Base-by-base conservation (phyloP, 2,888 invertebrate genomes). In the Synanthedon andrenaeformis region DNA sequence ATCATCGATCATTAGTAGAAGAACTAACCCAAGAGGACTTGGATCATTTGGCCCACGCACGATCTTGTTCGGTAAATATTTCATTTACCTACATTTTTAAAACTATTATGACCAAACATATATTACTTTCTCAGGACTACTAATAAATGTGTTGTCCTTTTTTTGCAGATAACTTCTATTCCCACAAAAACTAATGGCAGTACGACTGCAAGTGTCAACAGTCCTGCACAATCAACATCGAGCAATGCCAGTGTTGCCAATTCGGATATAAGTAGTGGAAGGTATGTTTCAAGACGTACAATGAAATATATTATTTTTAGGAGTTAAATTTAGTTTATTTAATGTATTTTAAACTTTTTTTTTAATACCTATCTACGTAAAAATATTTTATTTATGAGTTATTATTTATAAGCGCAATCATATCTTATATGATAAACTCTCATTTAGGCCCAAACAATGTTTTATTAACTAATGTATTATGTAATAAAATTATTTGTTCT, bases 21-120 rank as follows among this genome's bases (percentile, higher is more conserved):
- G 96, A 96, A 69, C 82, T 96, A 48, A 93, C 94, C 0, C 94
- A 95, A 67, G 94, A 94, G 64, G 95, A 95, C 73, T 80, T 95
- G 56, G 95, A 95, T 67, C 90, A 93, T 62, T 85, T 95, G 59
- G 94, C 95, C 1, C 92, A 94, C 61, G 94, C 94, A 14, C 89
- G 95, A 55, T 95, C 95, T 56, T 95, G 94, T 74, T 96, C 95
- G 19, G 94, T 96, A 57, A 93, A 93, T 74, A 78, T 12, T 8
- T 35, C 28, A 35, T 10, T 35, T 10, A 35, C 28, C 28, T 6
- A 6, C 14, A 13, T 45, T 13, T 45, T 45, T 45, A 13, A 10
- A n/a, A 45, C 1, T 45, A n/a, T 23, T 5, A 23, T 23, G 19
- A 23, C 14, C 11, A 6, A 17, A 51, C 8, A 28, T 10, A 17